phyloP scores from a whole-genome alignment of 2,888 invertebrate species.

The Coleophora deauratella region DNA sequence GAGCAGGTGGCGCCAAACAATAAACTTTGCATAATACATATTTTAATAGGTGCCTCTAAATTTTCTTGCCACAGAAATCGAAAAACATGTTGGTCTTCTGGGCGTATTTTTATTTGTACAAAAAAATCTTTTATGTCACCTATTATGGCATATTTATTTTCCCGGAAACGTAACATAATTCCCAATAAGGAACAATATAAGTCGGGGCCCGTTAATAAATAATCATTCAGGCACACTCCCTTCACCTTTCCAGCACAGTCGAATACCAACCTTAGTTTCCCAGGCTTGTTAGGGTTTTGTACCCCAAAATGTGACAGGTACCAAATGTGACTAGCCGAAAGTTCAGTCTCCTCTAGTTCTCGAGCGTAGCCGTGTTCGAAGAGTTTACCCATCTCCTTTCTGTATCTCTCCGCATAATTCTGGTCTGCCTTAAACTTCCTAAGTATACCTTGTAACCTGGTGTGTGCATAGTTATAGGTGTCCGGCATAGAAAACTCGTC shows the following conservation, averaged over 20 bases:
- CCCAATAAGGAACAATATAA: conserved; percentile 17
- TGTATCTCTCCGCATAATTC: conserved; percentile 10
- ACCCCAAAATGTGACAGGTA: conserved; percentile 17
- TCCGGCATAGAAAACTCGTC: conserved; percentile 15
- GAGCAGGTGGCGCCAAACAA: conserved; percentile 17
- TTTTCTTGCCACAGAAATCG: conserved; percentile 15
- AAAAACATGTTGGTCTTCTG: conserved; percentile 15
- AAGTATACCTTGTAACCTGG: conserved; percentile 7
- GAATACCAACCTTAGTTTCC: conserved; percentile 16
- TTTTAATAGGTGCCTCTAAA: conserved; percentile 4
- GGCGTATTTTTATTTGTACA: conserved; percentile 12
- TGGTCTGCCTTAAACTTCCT: conserved; percentile 8
- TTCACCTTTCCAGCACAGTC: conserved; percentile 15
- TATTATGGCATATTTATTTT: conserved; percentile 8
- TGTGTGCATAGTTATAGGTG: conserved; percentile 11
- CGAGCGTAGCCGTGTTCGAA: conserved; percentile 16
- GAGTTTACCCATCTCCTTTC: conserved; percentile 10
- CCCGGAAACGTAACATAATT: conserved; percentile 16
- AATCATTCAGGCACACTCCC: conserved; percentile 13
- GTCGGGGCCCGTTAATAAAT: conserved; percentile 14
- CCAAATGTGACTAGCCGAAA: conserved; percentile 11
- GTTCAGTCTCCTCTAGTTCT: conserved; percentile 12
- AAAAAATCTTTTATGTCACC: conserved; percentile 17
- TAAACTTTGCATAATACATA: conserved; percentile 14
- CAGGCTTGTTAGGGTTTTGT: conserved; percentile 15